Percentiles rank a stretch among this genome's conserved stretches.
These are phyloP conservation scores for Valencia hispanica DNA, from an alignment of 2,797 vertebrate species.

Conservation along the genomic window DNA sequence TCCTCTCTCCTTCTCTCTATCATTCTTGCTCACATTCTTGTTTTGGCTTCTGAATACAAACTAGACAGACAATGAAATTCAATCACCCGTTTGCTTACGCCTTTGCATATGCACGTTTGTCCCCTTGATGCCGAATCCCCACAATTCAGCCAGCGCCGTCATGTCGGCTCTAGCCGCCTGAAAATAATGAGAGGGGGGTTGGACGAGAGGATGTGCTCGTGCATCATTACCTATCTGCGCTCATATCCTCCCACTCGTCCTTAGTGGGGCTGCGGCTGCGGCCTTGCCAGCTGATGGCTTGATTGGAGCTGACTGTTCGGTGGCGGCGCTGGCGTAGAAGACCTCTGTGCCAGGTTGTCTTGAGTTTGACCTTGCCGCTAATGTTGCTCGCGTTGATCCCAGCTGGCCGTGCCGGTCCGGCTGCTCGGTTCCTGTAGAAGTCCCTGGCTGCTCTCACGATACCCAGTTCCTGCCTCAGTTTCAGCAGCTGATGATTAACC, in stretches of 20 bases:
- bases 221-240: slow-evolving; percentile 89
- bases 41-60: slow-evolving; percentile 93
- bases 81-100: slow-evolving; percentile 94
- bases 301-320: slow-evolving; percentile 86
- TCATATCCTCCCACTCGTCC: slow-evolving; percentile 97
- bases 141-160: slow-evolving; percentile 50
- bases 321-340: slow-evolving; percentile 77
- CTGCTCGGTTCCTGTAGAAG: slow-evolving; percentile 73
- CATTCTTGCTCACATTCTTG: slow-evolving; percentile 77
- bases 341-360: slow-evolving; percentile 82
- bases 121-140: slow-evolving; percentile 81
- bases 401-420: slow-evolving; percentile 57
- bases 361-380: slow-evolving; percentile 87
- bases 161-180: slow-evolving; percentile 63
- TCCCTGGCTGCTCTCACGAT: slow-evolving; percentile 79
- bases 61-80: slow-evolving; percentile 98
- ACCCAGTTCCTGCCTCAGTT: slow-evolving; percentile 81
- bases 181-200: slow-evolving; percentile 92
- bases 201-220: slow-evolving; percentile 64
- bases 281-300: slow-evolving; percentile 90
- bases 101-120: slow-evolving; percentile 96
- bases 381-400: slow-evolving; percentile 59
- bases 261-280: slow-evolving; percentile 87
- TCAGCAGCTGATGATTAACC: slow-evolving; percentile 79
- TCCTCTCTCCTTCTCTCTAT: slow-evolving; percentile 71